These are phyloP conservation scores for Clarias magur DNA, from an alignment of 2,113 vertebrate genomes.

Conservation along the genomic window DNA sequence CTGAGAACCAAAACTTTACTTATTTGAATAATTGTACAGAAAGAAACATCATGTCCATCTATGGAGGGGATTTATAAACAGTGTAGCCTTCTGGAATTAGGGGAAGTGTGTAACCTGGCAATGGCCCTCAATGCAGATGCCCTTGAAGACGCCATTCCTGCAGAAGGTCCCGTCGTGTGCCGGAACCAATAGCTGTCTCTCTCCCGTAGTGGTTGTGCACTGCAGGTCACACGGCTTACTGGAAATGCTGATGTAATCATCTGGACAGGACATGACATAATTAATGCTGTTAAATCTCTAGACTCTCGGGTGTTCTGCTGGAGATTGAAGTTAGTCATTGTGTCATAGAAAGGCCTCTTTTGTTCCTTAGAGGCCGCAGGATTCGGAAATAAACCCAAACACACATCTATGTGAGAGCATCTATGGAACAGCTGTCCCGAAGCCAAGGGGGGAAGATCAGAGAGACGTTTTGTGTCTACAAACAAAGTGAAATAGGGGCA, in stretches of 20 bases:
- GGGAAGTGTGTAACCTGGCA: constrained; percentile 79
- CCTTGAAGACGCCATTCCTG: constrained; percentile 78
- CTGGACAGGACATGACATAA: constrained; percentile 65
- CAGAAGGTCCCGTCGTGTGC: constrained; percentile 88
- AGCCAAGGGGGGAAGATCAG: constrained; percentile 34
- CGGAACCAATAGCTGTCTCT: constrained; percentile 82
- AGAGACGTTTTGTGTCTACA: constrained; percentile 11
- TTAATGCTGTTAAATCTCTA: constrained; percentile 32
- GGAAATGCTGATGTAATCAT: constrained; percentile 91
- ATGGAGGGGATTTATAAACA: neutral
- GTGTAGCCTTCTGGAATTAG: neutral
- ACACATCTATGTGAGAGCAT: constrained; percentile 37
- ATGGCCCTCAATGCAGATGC: constrained; percentile 84
- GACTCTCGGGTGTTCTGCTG: constrained; percentile 26
- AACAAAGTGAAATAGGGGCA: neutral
- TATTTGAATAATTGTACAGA: neutral
- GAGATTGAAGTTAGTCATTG: constrained; percentile 36
- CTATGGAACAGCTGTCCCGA: constrained; percentile 32
- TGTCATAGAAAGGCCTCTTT: constrained; percentile 37
- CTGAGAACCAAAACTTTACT: neutral
- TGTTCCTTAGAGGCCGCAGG: constrained; percentile 10
- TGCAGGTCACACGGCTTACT: constrained; percentile 90
- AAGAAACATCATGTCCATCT: neutral
- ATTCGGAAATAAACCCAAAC: constrained; percentile 48
- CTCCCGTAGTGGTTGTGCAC: constrained; percentile 81